Evolutionary conservation across 30 jellyfish, hydroid and myxozoan species (phyloP), one percentile per base, ranked within the genome.

Genomic region (Aurelia coerulea): DNA sequence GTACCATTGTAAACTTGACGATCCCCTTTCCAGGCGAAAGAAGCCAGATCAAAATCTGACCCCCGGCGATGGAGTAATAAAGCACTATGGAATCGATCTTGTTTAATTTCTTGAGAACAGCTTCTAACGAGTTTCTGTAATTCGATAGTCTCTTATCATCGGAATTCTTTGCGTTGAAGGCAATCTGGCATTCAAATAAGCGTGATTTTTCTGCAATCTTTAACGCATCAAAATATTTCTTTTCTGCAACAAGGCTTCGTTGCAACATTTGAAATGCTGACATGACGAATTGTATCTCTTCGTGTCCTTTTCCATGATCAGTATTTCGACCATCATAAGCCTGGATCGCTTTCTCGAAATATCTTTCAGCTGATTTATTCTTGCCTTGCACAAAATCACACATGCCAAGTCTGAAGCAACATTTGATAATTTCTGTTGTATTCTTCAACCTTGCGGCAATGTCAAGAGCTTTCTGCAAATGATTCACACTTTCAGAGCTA

Each of bases 261-360:
- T 89, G 99, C 10, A 89, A 81, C 99, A 95, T 89, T 76, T 93
- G 96, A 75, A 74, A 93, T 0, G 97, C 68, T 6, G 98, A 97
- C 80, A 75, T 56, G 15, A 92, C 80, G 79, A 86, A 92, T 4
- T 86, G 78, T 16, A 70, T 16, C 58, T 42, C 79, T n/a, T 81
- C 80, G 0, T 56, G 35, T 6, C 68, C 87, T 39, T 18, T 62
- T 34, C 29, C 70, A 15, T 29, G 23, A 39, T 33, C 78, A 46
- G 56, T 46, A 17, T 29, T 18, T 39, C 58, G 51, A 52, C 34
- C 85, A 5, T 64, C 81, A 34, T 33, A 78, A 34, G 35, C 19
- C 35, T 74, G 50, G 37, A 74, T 53, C 13, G 77, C 85, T 19
- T 23, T 79, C 39, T 74, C 62, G 62, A 95, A 95, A 81, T 76